phyloP scores from a whole-genome alignment of 1,140 invertebrate species.

The Episyrphus balteatus region DNA sequence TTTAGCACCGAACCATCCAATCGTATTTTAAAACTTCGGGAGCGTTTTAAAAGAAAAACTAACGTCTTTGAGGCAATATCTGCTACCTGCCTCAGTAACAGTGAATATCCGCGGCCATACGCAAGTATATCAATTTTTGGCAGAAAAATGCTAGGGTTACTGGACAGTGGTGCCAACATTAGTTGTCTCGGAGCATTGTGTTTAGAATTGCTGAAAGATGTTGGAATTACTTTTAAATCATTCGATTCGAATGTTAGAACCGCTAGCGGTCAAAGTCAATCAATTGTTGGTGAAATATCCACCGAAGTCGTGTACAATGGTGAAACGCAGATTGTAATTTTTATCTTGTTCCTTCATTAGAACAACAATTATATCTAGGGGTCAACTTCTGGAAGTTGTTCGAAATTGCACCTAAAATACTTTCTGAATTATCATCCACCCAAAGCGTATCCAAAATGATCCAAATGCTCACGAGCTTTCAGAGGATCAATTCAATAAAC shows the following conservation, averaged over 20 bases:
- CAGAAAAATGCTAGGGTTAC: too few species aligned
- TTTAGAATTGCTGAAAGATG: neutral
- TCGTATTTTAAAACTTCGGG: neutral
- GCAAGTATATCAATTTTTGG: neutral
- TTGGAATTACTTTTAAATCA: neutral
- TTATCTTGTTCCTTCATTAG: conserved; percentile 1
- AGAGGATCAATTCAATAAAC: too few species aligned
- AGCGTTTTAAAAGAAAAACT: neutral
- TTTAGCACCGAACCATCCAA: too few species aligned
- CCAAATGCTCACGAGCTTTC: too few species aligned
- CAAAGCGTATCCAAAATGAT: too few species aligned
- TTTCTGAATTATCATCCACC: conserved; percentile 8
- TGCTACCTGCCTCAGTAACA: too few species aligned
- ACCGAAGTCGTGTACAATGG: neutral
- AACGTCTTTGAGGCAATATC: neutral
- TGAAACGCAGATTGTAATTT: neutral
- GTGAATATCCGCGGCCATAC: neutral
- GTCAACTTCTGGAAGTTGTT: conserved; percentile 6
- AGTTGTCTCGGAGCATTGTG: neutral
- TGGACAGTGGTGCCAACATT: conserved; percentile 1
- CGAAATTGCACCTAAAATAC: conserved; percentile 4
- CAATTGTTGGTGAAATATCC: neutral
- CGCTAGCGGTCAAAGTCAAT: neutral
- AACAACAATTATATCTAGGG: conserved; percentile 1
- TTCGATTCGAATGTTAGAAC: neutral